Evolutionary conservation across 2,888 invertebrate species (phyloP).

Genomic region (Seira ritae): DNA sequence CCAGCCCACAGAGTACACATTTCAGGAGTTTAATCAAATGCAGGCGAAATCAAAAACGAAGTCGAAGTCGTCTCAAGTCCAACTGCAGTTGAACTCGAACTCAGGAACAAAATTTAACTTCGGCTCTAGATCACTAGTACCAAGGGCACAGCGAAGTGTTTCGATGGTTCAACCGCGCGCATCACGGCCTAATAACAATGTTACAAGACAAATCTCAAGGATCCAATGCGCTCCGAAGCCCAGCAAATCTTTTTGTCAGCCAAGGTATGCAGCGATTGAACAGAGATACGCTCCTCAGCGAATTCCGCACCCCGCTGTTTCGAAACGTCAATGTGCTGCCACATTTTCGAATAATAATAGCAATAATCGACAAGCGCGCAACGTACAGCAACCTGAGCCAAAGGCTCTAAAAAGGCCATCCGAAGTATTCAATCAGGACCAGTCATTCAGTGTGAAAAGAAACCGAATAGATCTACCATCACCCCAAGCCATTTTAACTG

Average conservation of each 20-base stretch:
- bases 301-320: background rate
- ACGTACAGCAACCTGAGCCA: background rate
- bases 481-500: slow-evolving; percentile 32
- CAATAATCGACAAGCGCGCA: background rate
- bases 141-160: slow-evolving; percentile 28
- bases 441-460: background rate
- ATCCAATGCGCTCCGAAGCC: background rate
- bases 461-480: slow-evolving; percentile 22
- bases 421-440: background rate
- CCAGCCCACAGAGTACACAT: background rate
- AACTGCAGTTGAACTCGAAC: background rate
- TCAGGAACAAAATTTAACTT: background rate
- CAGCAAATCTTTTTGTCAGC: background rate
- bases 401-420: background rate
- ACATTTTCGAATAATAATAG: slow-evolving; percentile 1
- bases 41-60: background rate
- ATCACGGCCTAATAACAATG: too few relatives aligned
- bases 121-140: background rate
- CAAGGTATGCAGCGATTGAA: background rate
- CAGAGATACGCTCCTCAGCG: background rate
- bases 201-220: background rate
- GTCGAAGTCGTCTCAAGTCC: background rate
- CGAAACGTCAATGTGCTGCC: slow-evolving; percentile 48
- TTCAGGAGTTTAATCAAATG: background rate
- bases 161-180: slow-evolving; percentile 8